Conservation (phyloP, 2,888 invertebrate species). For the Sicus ferrugineus region DNA sequence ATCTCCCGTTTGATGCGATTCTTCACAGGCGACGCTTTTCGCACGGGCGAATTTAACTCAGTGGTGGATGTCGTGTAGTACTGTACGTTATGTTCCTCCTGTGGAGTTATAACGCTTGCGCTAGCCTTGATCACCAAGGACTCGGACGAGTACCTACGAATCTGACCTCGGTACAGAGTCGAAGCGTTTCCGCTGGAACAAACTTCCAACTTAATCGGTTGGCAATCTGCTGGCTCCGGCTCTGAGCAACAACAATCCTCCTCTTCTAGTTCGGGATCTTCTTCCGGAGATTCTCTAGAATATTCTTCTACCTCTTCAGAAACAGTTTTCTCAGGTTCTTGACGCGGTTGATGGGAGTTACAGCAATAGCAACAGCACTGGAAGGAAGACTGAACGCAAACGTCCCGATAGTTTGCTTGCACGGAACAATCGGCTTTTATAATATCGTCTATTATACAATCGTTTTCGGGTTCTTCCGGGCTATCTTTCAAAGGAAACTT, state of each 20-base stretch:
- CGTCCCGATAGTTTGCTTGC: slow-evolving; percentile 1
- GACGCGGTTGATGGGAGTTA: background rate
- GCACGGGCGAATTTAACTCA: background rate
- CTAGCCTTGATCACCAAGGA: background rate
- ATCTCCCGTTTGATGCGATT: background rate
- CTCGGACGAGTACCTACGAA: slow-evolving; percentile 1
- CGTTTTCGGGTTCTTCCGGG: background rate
- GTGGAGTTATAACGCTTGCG: too few relatives aligned
- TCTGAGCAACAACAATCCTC: too few relatives aligned
- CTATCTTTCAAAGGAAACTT: background rate
- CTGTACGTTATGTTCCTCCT: too few relatives aligned
- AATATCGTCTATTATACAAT: slow-evolving; percentile 24
- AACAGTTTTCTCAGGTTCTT: background rate
- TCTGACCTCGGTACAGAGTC: background rate
- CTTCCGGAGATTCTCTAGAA: background rate
- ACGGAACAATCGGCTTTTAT: background rate
- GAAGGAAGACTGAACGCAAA: background rate
- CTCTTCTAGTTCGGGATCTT: background rate
- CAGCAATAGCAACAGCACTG: slow-evolving; percentile 10
- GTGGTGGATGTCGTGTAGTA: background rate
- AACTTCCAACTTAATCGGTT: background rate
- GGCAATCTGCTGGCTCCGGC: background rate
- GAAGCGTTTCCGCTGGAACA: too few relatives aligned
- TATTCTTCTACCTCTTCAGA: background rate
- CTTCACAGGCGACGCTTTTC: background rate